A percentile compares a stretch with the other conserved stretches of the same genome.
Evolutionary conservation across 2,888 invertebrate species (phyloP).

Genomic region (Phyllotreta cruciferae): DNA sequence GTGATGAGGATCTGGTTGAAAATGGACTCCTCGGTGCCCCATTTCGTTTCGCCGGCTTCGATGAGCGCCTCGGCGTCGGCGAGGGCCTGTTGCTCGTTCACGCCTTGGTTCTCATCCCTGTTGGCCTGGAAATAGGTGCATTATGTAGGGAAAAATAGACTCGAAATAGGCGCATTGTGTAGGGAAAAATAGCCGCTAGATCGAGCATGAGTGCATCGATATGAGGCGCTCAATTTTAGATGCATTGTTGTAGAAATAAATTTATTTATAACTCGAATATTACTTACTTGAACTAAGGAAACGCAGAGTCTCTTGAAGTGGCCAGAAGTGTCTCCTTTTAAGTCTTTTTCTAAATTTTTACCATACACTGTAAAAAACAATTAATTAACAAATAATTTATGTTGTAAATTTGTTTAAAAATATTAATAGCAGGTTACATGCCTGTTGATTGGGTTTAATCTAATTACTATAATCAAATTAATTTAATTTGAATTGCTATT

Average conservation of each 20-base stretch:
- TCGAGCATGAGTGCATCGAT: not conserved
- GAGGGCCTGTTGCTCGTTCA: constrained; percentile 80
- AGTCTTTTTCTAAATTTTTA: constrained; percentile 81
- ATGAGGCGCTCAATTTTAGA: constrained; percentile 3
- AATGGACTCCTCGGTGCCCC: constrained; percentile 90
- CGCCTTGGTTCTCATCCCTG: constrained; percentile 86
- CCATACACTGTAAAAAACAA: constrained; percentile 72
- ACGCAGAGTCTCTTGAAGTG: constrained; percentile 92
- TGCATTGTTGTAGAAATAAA: not conserved
- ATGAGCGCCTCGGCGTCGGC: constrained; percentile 83
- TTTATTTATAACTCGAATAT: constrained; percentile 1
- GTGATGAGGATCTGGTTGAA: constrained; percentile 87
- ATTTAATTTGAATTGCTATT: no score
- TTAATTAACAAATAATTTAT: no score
- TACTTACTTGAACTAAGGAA: constrained; percentile 73
- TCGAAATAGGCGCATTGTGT: constrained; percentile 35
- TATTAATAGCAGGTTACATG: no score
- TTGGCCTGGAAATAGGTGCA: constrained; percentile 65
- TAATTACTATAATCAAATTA: no score
- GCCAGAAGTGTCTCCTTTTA: constrained; percentile 94
- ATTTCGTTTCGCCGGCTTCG: constrained; percentile 81
- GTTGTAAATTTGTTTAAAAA: no score
- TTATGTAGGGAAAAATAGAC: constrained; percentile 22
- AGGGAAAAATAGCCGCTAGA: no score
- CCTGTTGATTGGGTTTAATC: no score